A percentile compares a stretch with the other conserved stretches of the same genome.
Conservation (phyloP, 2,113 vertebrate species). For the Addax nasomaculatus region DNA sequence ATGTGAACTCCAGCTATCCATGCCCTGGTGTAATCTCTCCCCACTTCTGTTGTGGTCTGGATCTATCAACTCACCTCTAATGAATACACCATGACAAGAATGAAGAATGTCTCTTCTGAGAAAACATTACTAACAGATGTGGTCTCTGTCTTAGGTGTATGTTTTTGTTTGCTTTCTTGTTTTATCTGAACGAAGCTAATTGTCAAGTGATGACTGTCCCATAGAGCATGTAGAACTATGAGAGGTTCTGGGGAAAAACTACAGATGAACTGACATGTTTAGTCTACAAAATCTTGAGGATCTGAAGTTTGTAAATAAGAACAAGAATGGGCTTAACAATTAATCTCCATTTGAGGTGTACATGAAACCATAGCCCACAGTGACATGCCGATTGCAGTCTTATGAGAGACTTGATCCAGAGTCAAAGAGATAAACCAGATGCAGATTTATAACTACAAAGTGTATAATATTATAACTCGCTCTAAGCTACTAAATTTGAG, state of each 20-base stretch:
- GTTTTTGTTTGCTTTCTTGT: neutral
- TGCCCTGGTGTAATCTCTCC: rapidly evolving
- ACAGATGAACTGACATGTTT: neutral
- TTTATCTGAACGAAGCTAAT: neutral
- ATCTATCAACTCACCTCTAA: neutral
- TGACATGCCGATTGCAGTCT: neutral
- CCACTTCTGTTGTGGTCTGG: neutral
- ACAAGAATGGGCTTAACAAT: neutral
- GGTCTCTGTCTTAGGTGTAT: neutral
- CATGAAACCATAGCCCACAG: neutral
- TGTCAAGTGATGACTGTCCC: neutral
- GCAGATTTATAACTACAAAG: neutral
- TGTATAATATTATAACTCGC: neutral
- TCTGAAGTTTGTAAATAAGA: neutral
- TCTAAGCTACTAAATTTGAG: neutral
- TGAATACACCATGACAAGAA: neutral
- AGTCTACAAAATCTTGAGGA: neutral
- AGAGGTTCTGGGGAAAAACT: neutral
- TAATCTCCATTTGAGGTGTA: neutral
- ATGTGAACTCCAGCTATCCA: neutral
- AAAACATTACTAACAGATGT: neutral
- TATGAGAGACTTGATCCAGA: neutral
- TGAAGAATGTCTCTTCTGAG: neutral
- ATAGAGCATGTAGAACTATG: no score
- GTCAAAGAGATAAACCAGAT: neutral